Conservation (phyloP, 2,888 invertebrate species). For the Aricia artaxerxes region DNA sequence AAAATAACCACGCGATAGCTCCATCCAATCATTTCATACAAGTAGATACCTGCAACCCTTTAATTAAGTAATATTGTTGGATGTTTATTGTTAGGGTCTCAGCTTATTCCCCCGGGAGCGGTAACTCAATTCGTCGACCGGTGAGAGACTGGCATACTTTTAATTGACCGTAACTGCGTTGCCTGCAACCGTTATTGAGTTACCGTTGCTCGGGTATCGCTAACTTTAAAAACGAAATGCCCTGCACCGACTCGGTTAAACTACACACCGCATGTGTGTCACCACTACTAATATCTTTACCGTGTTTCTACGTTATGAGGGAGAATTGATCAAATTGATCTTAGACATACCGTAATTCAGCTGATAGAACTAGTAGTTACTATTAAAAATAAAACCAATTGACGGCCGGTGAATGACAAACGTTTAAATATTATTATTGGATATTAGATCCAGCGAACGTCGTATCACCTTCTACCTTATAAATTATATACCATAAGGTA, state of each 20-base stretch:
- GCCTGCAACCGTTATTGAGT: conserved; percentile 77
- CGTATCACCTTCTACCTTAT: too few species aligned
- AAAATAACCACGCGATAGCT: not conserved
- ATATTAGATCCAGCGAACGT: too few species aligned
- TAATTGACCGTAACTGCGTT: conserved; percentile 78
- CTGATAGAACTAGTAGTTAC: too few species aligned
- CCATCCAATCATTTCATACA: not conserved
- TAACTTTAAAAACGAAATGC: conserved; percentile 50
- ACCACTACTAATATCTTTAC: not conserved
- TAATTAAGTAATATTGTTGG: conserved; percentile 61
- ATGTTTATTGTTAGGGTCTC: conserved; percentile 62
- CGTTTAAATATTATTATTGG: too few species aligned
- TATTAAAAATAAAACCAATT: too few species aligned
- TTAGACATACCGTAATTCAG: too few species aligned
- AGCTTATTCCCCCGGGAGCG: conserved; percentile 55
- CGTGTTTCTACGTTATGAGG: too few species aligned
- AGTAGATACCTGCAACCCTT: conserved; percentile 44
- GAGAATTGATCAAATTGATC: too few species aligned
- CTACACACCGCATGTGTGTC: not conserved
- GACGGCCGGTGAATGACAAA: too few species aligned
- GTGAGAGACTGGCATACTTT: conserved; percentile 75
- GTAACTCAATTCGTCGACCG: conserved; percentile 70
- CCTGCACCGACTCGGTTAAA: conserved; percentile 10
- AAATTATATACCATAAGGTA: too few species aligned
- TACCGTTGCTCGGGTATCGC: conserved; percentile 61